A percentile compares a stretch with the other conserved stretches of the same genome.
Evolutionary conservation across 2,888 invertebrate species (phyloP).

Genomic region (Drosophila acutilabella): DNA sequence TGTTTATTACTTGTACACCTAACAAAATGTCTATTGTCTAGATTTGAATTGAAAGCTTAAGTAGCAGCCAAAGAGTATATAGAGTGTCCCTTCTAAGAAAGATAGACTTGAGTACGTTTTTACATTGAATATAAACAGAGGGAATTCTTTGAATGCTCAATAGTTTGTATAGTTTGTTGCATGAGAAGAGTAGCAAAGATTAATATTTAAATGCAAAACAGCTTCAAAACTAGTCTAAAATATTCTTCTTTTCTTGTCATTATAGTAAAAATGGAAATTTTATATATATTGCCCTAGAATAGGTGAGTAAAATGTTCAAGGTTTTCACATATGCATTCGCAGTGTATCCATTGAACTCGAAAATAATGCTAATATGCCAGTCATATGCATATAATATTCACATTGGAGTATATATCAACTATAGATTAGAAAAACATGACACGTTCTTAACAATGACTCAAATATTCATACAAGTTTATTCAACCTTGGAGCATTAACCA

Average conservation of each 20-base stretch:
- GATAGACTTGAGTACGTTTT: neutral
- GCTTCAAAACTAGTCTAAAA: no score
- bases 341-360: neutral
- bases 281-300: no score
- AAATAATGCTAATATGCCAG: neutral
- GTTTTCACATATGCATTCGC: neutral
- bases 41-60: constrained; percentile 19
- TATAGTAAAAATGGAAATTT: no score
- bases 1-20: constrained; percentile 51
- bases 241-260: no score
- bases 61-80: neutral
- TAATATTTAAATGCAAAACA: no score
- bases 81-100: neutral
- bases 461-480: constrained; percentile 18
- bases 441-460: constrained; percentile 12
- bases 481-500: constrained; percentile 12
- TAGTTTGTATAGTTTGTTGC: neutral
- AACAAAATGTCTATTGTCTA: constrained; percentile 38
- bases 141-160: neutral
- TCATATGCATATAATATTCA: neutral
- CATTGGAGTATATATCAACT: constrained; percentile 3
- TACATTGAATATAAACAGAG: neutral
- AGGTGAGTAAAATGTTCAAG: neutral
- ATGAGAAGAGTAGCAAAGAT: no score
- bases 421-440: constrained; percentile 6